Percentiles rank a stretch among this genome's conserved stretches.
Conservation (phyloP, 2,797 vertebrate genomes). For the Gymnothorax reevesii region DNA sequence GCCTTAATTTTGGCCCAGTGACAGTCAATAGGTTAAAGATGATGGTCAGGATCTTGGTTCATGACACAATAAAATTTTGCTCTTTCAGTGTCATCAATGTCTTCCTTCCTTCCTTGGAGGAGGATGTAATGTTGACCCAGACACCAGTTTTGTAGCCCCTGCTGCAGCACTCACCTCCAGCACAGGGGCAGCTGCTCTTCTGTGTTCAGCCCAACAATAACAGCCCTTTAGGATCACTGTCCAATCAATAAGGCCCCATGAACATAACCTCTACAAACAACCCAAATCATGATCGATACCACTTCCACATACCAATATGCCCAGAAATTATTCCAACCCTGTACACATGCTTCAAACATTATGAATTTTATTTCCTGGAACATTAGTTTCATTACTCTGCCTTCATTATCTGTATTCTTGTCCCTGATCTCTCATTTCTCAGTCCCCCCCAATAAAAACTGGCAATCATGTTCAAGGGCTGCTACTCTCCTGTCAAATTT, state of each 20-base stretch:
- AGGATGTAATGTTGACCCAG: neutral
- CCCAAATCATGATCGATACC: neutral
- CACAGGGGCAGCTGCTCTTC: neutral
- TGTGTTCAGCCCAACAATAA: neutral
- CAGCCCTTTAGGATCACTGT: neutral
- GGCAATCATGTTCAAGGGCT: too few relatives aligned
- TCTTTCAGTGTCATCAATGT: neutral
- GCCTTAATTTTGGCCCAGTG: too few relatives aligned
- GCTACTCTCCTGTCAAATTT: too few relatives aligned
- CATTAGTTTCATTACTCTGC: neutral
- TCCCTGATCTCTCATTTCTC: neutral
- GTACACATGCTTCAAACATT: too few relatives aligned
- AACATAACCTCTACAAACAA: neutral
- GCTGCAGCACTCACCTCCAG: neutral
- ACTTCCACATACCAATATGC: neutral
- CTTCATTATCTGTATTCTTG: neutral
- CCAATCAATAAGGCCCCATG: neutral
- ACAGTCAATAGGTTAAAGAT: neutral
- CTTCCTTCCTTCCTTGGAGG: neutral
- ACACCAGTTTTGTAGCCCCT: neutral
- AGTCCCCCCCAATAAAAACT: too few relatives aligned
- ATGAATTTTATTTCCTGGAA: too few relatives aligned
- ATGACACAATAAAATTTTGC: neutral
- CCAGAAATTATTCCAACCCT: too few relatives aligned
- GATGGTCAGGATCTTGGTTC: neutral